phyloP scores from a whole-genome alignment of 2,888 invertebrate genomes.

The Notodonta ziczac region DNA sequence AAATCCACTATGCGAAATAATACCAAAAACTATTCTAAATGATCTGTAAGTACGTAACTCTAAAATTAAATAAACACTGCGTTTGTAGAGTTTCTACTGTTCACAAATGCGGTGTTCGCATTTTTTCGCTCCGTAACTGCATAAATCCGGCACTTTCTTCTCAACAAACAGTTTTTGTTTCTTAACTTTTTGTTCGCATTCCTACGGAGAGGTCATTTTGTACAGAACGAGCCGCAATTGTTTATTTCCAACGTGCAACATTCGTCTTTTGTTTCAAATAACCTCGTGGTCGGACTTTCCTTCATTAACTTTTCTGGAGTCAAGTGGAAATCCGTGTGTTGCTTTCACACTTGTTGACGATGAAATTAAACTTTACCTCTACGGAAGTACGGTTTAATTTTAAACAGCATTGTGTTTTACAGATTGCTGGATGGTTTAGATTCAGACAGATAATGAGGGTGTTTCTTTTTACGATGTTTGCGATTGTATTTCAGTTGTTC shows the following conservation, averaged over 20 bases:
- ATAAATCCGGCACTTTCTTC: slow-evolving; percentile 36
- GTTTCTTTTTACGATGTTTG: slow-evolving; percentile 52
- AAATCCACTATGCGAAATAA: too few species aligned
- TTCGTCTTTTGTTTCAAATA: slow-evolving; percentile 63
- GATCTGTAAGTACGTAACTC: background rate
- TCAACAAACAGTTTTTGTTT: slow-evolving; percentile 28
- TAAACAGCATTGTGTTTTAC: slow-evolving; percentile 20
- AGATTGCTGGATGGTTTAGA: slow-evolving; percentile 48
- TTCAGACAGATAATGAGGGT: slow-evolving; percentile 56
- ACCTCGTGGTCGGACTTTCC: slow-evolving; percentile 55
- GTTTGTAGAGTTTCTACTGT: slow-evolving; percentile 18
- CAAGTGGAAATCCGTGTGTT: slow-evolving; percentile 58
- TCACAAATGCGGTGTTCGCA: slow-evolving; percentile 23
- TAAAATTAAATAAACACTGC: background rate
- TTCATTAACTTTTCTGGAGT: slow-evolving; percentile 61
- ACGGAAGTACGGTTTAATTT: slow-evolving; percentile 26
- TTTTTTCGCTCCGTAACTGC: slow-evolving; percentile 28
- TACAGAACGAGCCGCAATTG: slow-evolving; percentile 35
- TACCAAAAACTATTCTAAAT: too few species aligned
- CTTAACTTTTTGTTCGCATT: slow-evolving; percentile 42
- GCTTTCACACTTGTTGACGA: slow-evolving; percentile 30
- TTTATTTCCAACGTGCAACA: slow-evolving; percentile 38
- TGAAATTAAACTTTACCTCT: slow-evolving; percentile 31
- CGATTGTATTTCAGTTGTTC: slow-evolving; percentile 40
- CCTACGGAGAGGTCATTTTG: slow-evolving; percentile 44